Base-by-base conservation (phyloP, 35 echinoderm and acorn worm species). In the Heliocidaris tuberculata region DNA sequence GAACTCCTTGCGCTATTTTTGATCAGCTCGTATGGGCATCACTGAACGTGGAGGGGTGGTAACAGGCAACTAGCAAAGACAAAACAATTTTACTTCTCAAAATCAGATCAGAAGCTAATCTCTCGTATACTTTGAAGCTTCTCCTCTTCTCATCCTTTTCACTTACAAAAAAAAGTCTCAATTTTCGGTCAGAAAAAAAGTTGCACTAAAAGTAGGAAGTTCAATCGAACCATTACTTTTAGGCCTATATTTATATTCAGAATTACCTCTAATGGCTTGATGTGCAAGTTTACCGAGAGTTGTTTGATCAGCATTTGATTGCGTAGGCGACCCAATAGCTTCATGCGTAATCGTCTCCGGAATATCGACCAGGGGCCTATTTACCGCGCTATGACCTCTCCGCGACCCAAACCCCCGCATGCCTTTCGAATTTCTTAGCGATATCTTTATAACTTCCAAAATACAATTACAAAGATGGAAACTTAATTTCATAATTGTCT, bases 261-360 rank as follows among this genome's bases (percentile, higher is more conserved):
- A 78, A 78, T 78, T 78, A 78, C 65, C 15, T 78, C 65, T 78
- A 78, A 78, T 78, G 65, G 65, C 19, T 27, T 56, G 52, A n/a
- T 78, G 65, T 27, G 65, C 21, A 78, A 78, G 65, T 78, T 78
- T 78, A 78, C 65, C 65, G 17, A 78, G 0, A 7, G 27, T 78
- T 78, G 65, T 78, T 78, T 78, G 65, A 78, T 78, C 65, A 78
- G 65, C 65, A n/a, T 78, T 78, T 78, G 65, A 78, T 78, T 78
- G 65, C 65, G 65, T 78, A 78, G 65, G 65, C 65, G 65, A 78
- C 27, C 27, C 65, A 8, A n/a, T 78, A 78, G 65, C 17, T 78
- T 78, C 65, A 78, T 78, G 65, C 65, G 65, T 24, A 78, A 21
- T 27, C 65, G 65, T 78, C 65, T 78, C 21, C 27, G 19, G 65